Conservation (phyloP, 2,113 vertebrate genomes). For the Gallinago jamesoni region DNA sequence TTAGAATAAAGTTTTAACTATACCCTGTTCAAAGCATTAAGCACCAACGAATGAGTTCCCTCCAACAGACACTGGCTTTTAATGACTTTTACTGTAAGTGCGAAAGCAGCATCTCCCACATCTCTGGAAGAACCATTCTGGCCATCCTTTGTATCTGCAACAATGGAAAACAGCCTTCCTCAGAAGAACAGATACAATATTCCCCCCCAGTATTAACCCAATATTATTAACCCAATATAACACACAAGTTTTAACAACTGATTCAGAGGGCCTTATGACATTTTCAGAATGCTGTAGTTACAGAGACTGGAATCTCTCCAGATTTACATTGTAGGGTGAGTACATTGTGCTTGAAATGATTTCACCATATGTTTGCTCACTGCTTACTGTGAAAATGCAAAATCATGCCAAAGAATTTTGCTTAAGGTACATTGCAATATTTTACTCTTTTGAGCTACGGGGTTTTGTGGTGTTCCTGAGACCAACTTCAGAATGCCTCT, state of each 20-base stretch:
- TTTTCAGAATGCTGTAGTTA: background rate
- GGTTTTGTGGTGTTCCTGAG: background rate
- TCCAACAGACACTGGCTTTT: slow-evolving; percentile 90
- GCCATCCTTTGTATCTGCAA: slow-evolving; percentile 61
- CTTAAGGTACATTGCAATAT: background rate
- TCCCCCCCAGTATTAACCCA: background rate
- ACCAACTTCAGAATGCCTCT: background rate
- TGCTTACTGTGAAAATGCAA: background rate
- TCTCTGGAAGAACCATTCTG: slow-evolving; percentile 40
- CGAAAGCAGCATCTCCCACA: slow-evolving; percentile 77
- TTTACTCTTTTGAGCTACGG: background rate
- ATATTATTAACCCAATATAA: background rate
- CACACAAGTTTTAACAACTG: background rate
- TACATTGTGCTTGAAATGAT: background rate
- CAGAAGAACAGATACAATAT: background rate
- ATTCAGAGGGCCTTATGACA: background rate
- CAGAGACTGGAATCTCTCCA: background rate
- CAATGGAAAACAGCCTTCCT: background rate
- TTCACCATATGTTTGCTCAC: slow-evolving; percentile 4
- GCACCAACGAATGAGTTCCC: slow-evolving; percentile 84
- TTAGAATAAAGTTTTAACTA: background rate
- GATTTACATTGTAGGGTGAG: background rate
- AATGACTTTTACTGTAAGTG: slow-evolving; percentile 80
- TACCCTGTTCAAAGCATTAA: slow-evolving; percentile 91
- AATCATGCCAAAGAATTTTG: background rate